phyloP scores from a whole-genome alignment of 1,140 invertebrate genomes.

The Vanessa tameamea region DNA sequence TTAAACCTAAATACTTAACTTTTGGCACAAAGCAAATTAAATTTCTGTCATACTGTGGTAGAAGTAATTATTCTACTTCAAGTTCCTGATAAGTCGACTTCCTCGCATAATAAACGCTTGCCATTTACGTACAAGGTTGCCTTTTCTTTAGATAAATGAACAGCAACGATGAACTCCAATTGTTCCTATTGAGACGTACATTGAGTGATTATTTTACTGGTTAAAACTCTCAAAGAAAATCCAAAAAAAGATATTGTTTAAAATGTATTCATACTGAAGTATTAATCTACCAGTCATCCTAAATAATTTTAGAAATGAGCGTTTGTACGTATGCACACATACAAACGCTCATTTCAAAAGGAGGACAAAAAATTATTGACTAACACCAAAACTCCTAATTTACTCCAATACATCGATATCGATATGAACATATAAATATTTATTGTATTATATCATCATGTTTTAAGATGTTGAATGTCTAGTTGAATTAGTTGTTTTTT shows the following conservation, averaged over 20 bases:
- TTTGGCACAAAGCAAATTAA: neutral
- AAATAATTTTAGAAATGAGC: too few relatives aligned
- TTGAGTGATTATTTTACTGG: neutral
- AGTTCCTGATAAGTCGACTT: constrained; percentile 30
- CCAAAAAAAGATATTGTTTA: neutral
- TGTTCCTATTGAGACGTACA: neutral
- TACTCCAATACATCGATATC: too few relatives aligned
- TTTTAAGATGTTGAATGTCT: too few relatives aligned
- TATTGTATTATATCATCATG: too few relatives aligned
- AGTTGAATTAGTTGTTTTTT: too few relatives aligned
- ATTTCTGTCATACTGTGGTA: neutral
- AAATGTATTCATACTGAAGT: too few relatives aligned
- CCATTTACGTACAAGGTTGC: constrained; percentile 44
- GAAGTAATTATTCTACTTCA: constrained; percentile 16
- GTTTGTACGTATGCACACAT: too few relatives aligned
- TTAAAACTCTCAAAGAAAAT: neutral
- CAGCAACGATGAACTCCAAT: constrained; percentile 30
- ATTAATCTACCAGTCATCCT: too few relatives aligned
- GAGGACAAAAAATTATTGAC: too few relatives aligned
- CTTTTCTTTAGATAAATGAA: constrained; percentile 41
- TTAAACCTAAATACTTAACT: neutral
- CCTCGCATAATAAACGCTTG: constrained; percentile 35
- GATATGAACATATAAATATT: too few relatives aligned
- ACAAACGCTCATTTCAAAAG: too few relatives aligned
- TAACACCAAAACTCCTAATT: too few relatives aligned